A percentile compares a stretch with the other conserved stretches of the same genome.
These are phyloP conservation scores for Lissocephala sabroskyi DNA, from an alignment of 2,888 invertebrate genomes.

Conservation along the genomic window DNA sequence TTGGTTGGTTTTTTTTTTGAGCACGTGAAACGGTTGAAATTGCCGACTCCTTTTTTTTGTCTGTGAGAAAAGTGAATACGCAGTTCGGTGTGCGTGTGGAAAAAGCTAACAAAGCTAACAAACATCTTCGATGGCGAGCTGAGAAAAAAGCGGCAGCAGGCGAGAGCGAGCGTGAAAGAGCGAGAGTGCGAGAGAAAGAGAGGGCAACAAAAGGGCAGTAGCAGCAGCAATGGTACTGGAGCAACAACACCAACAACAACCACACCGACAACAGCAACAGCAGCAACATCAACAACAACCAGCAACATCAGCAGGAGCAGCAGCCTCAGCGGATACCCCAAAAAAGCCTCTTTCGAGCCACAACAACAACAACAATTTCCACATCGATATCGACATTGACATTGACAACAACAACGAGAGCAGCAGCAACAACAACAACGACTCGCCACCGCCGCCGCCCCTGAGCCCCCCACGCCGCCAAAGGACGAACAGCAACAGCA, in stretches of 20 bases:
- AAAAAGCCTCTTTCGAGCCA: constrained; percentile 6
- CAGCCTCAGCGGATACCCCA: neutral
- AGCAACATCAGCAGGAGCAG: neutral
- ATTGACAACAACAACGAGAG: constrained; percentile 16
- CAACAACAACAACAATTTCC: constrained; percentile 12
- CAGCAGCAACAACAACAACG: constrained; percentile 9
- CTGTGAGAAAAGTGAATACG: too few relatives aligned
- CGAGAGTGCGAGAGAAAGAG: too few relatives aligned
- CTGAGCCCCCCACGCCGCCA: too few relatives aligned
- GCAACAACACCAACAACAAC: constrained; percentile 37
- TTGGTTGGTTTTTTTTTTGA: constrained; percentile 28
- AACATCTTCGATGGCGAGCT: too few relatives aligned
- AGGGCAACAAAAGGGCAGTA: too few relatives aligned
- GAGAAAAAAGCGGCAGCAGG: neutral
- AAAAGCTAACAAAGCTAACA: too few relatives aligned
- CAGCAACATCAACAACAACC: constrained; percentile 3
- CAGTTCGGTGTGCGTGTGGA: too few relatives aligned
- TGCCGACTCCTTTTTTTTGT: too few relatives aligned
- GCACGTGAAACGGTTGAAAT: constrained; percentile 23
- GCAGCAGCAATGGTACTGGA: constrained; percentile 63
- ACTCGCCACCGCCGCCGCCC: too few relatives aligned
- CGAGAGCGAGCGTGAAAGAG: neutral
- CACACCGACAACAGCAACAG: constrained; percentile 5
- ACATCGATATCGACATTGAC: constrained; percentile 11
- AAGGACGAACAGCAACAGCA: too few relatives aligned